Base-by-base conservation (phyloP, 2,888 invertebrate genomes). In the Electrophaes corylata region DNA sequence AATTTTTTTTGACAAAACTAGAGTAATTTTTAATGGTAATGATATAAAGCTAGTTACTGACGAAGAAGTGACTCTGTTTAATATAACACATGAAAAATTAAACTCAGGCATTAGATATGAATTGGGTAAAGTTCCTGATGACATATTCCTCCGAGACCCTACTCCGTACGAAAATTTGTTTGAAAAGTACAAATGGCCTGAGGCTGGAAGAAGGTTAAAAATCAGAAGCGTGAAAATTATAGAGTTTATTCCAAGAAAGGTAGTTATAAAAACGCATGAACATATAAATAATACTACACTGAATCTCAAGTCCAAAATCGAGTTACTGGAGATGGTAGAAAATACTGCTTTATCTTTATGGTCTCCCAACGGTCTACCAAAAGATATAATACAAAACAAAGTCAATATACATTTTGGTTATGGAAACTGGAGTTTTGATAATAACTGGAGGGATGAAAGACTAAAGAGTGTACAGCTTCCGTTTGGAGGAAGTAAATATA, bases 71-170 rank as follows among this genome's bases (percentile, higher is more conserved):
- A 46, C 60, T 5, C 41, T 83, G 3, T 90, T 83, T 58, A 86
- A 89, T 44, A 62, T 88, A 1, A 84, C 82, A 6, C 70, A 74
- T 6, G 69, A 68, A 1, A 85, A 82, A 61, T 59, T 90, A 3
- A 87, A 83, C 23, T 62, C 48, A 60, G 88, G 86, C 0, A 62
- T 85, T 1, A 62, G 59, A 48, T 52, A 78, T 0, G 85, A 86
- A 67, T 58, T 90, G 0, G 88, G 86, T 0, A 82, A 66, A 62
- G 64, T 43, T 3, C 86, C 90, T 0, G 67, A 84, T 0, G 71
- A 81, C 5, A 66, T 88, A 11, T 89, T 78, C 51, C 39, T 88
- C 1, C 83, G 70, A 47, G 84, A 89, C 23, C 88, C 88, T 0
- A 89, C 89, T 0, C 58, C 67, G 0, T 83, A 85, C 33, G 76